These are phyloP conservation scores for Xiphorhynchus erythropygius DNA, from an alignment of 2,797 vertebrate genomes.

Conservation along the genomic window DNA sequence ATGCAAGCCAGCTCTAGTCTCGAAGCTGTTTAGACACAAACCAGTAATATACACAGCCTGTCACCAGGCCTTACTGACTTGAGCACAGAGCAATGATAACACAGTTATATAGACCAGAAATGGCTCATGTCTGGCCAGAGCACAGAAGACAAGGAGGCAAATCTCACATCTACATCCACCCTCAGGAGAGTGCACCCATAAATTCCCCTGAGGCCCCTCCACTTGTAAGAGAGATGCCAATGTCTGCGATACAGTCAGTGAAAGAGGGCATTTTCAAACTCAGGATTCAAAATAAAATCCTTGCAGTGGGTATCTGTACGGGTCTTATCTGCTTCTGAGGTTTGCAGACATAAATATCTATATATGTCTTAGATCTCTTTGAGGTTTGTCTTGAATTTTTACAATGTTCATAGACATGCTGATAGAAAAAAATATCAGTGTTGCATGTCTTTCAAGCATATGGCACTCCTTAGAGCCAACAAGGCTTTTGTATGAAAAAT, in stretches of 20 bases:
- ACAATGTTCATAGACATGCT: constrained; percentile 23
- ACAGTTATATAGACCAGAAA: constrained; percentile 10
- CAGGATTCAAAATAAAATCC: not conserved
- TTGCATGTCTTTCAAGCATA: constrained; percentile 64
- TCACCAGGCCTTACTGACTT: constrained; percentile 50
- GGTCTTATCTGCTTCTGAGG: not conserved
- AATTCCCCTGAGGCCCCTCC: not conserved
- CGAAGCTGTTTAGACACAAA: constrained; percentile 62
- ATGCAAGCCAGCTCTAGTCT: constrained; percentile 42
- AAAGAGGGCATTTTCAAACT: not conserved
- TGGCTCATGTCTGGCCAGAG: not conserved
- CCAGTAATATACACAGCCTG: constrained; percentile 46
- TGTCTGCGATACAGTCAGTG: not conserved
- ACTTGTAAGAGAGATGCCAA: not conserved
- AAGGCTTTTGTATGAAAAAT: constrained; percentile 63
- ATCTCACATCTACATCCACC: not conserved
- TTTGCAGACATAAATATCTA: not conserved
- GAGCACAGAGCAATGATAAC: not conserved
- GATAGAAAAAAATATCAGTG: constrained; percentile 46
- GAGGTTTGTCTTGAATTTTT: constrained; percentile 35
- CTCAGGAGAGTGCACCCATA: not conserved
- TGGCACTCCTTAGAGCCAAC: constrained; percentile 64
- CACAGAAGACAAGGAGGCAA: not conserved
- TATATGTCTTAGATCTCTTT: not conserved
- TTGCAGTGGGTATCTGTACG: not conserved